Evolutionary conservation across 2,888 invertebrate genomes (phyloP), one percentile per base, ranked within the genome.

Genomic region (Amblyjoppa proteus): DNA sequence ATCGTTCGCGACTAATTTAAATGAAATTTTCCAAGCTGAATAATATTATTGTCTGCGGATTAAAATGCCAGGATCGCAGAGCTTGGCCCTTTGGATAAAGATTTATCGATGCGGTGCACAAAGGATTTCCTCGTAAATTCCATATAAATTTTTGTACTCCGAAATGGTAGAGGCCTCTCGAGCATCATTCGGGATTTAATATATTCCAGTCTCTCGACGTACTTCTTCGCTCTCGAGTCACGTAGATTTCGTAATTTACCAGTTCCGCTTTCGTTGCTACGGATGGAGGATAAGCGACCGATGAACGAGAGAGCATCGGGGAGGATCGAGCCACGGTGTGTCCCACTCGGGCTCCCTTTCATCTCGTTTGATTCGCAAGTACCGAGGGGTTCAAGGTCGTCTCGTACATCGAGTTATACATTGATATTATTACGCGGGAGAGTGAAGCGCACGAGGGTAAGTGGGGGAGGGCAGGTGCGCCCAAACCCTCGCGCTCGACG

Each of bases 321-420:
- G 13, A 51, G 49, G 38, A 56, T 56, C 11, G 38, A 31, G 53
- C 7, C 4, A 4, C 56, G 70, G 34, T 41, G 79, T 79, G 79
- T 51, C 64, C 64, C 71, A 71, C 79, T 79, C 71, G 25, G 25
- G 28, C 16, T 79, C 38, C 28, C 71, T 71, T 71, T 71, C 61
- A 79, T 79, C 71, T 79, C 79, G 71, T 73, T 71, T 64, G 64
- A 71, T 49, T 71, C 64, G 25, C 51, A 31, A 64, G 71, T 79
- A 71, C 49, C 79, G 45, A 4, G 51, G 49, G 79, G 51, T 79
- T 79, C 78, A 79, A 79, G 79, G 71, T 79, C 71, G 71, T 53
- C 64, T 51, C 64, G 71, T 53, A 51, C 71, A 28, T 79, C 49
- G 70, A 78, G 70, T 71, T 70, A 71, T 53, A 34, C 70, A 79